A percentile compares a stretch with the other conserved stretches of the same genome.
These are phyloP conservation scores for Panthera leo DNA, from an alignment of 2,113 vertebrate species.

Conservation along the genomic window DNA sequence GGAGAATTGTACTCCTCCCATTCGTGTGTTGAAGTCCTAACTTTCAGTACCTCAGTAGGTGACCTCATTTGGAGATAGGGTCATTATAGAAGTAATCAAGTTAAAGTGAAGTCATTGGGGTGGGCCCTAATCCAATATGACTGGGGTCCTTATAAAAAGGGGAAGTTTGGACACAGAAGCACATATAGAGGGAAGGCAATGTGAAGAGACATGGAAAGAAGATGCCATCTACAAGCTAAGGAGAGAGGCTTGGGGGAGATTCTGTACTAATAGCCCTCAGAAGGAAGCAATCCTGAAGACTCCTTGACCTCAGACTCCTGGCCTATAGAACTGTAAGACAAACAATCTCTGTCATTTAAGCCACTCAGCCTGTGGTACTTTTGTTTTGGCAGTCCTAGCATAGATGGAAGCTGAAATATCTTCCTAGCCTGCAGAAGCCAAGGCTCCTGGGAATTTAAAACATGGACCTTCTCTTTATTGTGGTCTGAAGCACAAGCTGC, in stretches of 20 bases:
- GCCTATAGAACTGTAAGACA: background rate
- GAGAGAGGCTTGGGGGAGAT: background rate
- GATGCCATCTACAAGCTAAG: background rate
- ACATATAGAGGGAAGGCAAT: background rate
- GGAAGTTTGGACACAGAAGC: background rate
- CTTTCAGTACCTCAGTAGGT: background rate
- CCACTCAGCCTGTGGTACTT: background rate
- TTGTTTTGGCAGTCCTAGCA: background rate
- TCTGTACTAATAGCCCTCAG: background rate
- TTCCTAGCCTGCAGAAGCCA: background rate
- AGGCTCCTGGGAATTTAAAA: background rate
- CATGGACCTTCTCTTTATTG: background rate
- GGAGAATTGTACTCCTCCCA: background rate
- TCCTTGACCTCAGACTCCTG: background rate
- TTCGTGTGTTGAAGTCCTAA: background rate
- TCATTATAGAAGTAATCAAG: background rate
- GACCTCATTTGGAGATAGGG: background rate
- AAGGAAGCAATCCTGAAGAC: background rate
- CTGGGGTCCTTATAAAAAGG: background rate
- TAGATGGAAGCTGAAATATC: background rate
- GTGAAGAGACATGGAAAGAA: background rate
- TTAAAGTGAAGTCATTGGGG: background rate
- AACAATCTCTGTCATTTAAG: background rate
- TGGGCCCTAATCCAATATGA: background rate
- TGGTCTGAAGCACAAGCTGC: background rate